These are phyloP conservation scores for Gymnoscopelus microlampas DNA, from an alignment of 2,797 vertebrate genomes.

Conservation along the genomic window DNA sequence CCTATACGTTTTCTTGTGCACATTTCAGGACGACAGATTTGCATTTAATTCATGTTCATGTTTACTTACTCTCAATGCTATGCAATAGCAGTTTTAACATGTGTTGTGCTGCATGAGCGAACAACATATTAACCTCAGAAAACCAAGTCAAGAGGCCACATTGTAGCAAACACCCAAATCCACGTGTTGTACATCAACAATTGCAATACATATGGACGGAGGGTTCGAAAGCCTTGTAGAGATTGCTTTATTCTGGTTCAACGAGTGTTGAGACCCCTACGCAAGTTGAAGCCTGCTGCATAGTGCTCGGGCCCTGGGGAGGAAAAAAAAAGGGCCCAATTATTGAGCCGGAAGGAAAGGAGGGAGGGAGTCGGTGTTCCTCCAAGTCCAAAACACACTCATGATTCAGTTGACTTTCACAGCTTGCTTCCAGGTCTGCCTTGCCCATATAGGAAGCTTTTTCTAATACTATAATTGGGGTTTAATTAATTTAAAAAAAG, in stretches of 20 bases:
- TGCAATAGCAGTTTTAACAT: not conserved
- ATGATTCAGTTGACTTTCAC: slow-evolving; percentile 25
- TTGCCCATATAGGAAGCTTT: slow-evolving; percentile 6
- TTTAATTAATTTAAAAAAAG: too few relatives aligned
- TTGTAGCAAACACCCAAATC: too few relatives aligned
- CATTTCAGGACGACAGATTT: not conserved
- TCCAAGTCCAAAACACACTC: slow-evolving; percentile 52
- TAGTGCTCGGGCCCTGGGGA: slow-evolving; percentile 61
- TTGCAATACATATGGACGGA: slow-evolving; percentile 9
- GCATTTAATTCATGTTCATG: not conserved
- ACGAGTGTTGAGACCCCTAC: slow-evolving; percentile 84
- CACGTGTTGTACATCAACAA: too few relatives aligned
- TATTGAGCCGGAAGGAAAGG: slow-evolving; percentile 59
- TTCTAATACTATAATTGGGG: too few relatives aligned
- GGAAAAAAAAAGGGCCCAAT: slow-evolving; percentile 47
- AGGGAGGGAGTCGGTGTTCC: slow-evolving; percentile 57
- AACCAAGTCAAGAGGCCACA: not conserved
- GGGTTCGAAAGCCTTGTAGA: slow-evolving; percentile 49
- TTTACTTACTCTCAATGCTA: not conserved
- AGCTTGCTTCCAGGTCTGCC: not conserved
- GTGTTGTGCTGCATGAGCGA: not conserved
- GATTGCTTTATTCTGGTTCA: slow-evolving; percentile 76
- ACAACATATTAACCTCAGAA: slow-evolving; percentile 11
- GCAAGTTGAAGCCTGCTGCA: slow-evolving; percentile 89
- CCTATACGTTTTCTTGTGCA: not conserved